Percentiles rank a stretch among this genome's conserved stretches.
These are phyloP conservation scores for Thunnus maccoyii DNA, from an alignment of 2,113 vertebrate species.

Conservation along the genomic window DNA sequence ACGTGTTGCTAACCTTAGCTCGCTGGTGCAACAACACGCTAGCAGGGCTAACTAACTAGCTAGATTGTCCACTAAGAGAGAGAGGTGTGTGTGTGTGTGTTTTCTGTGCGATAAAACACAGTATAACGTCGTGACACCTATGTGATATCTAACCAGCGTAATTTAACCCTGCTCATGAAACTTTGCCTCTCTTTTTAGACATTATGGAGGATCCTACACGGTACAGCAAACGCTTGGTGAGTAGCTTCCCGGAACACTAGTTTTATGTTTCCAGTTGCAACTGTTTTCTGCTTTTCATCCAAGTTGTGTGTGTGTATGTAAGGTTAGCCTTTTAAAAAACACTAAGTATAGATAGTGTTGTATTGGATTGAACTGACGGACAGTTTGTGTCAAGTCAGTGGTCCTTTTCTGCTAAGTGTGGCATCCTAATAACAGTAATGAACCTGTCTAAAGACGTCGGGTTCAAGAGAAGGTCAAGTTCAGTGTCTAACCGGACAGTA, in stretches of 20 bases:
- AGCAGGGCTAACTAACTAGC: slow-evolving; percentile 34
- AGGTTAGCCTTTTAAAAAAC: too few relatives aligned
- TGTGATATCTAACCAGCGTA: not conserved
- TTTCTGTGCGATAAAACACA: not conserved
- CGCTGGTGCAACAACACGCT: slow-evolving; percentile 46
- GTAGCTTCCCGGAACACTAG: slow-evolving; percentile 64
- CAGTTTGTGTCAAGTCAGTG: not conserved
- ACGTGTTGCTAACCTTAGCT: slow-evolving; percentile 54
- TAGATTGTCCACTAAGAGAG: slow-evolving; percentile 1
- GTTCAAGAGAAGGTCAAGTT: slow-evolving; percentile 79
- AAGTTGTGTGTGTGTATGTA: not conserved
- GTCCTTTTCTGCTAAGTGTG: slow-evolving; percentile 8
- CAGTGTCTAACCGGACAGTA: slow-evolving; percentile 40
- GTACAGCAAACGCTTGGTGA: slow-evolving; percentile 97
- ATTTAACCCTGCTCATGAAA: not conserved
- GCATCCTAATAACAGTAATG: slow-evolving; percentile 37
- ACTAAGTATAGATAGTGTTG: not conserved
- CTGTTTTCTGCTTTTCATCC: not conserved
- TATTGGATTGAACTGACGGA: not conserved
- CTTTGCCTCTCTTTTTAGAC: slow-evolving; percentile 41
- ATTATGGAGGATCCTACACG: slow-evolving; percentile 92
- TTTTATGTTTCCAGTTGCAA: slow-evolving; percentile 25
- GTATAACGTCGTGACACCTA: not conserved
- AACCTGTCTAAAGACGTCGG: slow-evolving; percentile 59
- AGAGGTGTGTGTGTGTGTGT: not conserved